Base-by-base conservation (phyloP, 2,888 invertebrate species). In the Acanthosepion pharaonis region DNA sequence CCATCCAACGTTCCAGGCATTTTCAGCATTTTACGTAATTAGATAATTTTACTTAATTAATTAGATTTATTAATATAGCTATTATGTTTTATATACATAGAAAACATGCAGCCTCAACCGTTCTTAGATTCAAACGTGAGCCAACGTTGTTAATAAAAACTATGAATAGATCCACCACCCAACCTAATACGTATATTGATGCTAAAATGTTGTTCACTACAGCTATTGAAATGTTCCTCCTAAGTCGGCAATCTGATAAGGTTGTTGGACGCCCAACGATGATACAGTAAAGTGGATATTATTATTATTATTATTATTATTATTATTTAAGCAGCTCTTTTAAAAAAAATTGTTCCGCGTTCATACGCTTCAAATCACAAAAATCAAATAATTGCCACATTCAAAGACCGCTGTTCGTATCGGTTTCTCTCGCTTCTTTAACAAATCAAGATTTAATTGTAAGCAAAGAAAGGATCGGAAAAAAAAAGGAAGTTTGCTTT, bases 361-460 rank as follows among this genome's bases (percentile, higher is more conserved):
- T 78, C 78, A 78, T 78, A 28, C 78, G 78, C 78, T 78, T 78
- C 78, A 78, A 78, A 78, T 28, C 78, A 78, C 78, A 78, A 78
- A 78, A 78, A 78, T 78, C 78, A 78, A 78, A 78, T 28, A 78
- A 78, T 28, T 28, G 11, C 28, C 28, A 78, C 78, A 78, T 78
- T 78, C 78, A 78, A 78, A 28, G 28, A 28, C n/a, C 28, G 78
- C 78, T 11, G 28, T 78, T 78, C 28, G 78, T 78, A 28, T 78
- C 8, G 28, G 0, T 9, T 9, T 78, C 28, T 78, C 25, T n/a
- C 78, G 28, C 28, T n/a, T 55, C 78, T 78, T 78, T 2, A 28
- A 23, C 28, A 28, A 78, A 25, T 78, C 78, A 78, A n/a, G 5
- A 78, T 78, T 78, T 78, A 78, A 78, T 78, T 78, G 78, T 78